phyloP scores from a whole-genome alignment of 1,140 invertebrate genomes.

The Littorina saxatilis region DNA sequence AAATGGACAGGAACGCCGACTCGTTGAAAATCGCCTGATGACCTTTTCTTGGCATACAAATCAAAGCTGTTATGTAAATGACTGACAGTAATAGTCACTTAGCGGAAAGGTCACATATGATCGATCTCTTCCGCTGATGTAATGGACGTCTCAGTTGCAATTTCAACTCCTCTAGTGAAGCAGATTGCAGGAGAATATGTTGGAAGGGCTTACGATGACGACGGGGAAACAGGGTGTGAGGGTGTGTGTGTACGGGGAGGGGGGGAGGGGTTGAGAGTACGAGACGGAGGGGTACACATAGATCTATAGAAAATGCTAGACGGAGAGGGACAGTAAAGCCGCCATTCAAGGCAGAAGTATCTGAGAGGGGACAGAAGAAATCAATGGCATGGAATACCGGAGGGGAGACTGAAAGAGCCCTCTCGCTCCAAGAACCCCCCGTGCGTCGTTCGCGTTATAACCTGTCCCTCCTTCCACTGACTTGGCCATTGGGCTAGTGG shows the following conservation, averaged over 20 bases:
- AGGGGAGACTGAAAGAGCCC: neutral
- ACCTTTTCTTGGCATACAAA: too few species aligned
- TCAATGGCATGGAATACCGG: slow-evolving; percentile 10
- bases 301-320: too few species aligned
- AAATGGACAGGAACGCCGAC: too few species aligned
- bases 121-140: too few species aligned
- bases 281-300: neutral
- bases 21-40: too few species aligned
- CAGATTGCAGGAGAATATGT: too few species aligned
- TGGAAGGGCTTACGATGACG: too few species aligned
- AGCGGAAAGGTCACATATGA: too few species aligned
- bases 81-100: too few species aligned
- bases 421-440: neutral
- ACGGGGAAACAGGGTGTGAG: neutral
- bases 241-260: neutral
- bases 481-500: slow-evolving; percentile 1
- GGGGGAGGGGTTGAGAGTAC: neutral
- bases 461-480: neutral
- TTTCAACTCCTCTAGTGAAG: too few species aligned
- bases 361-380: slow-evolving; percentile 8
- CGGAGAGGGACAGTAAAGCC: neutral
- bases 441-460: neutral
- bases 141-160: too few species aligned
- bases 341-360: neutral
- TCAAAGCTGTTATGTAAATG: too few species aligned